Evolutionary conservation across 2,113 vertebrate genomes (phyloP), one percentile per base, ranked within the genome.

Genomic region (Bagarius yarrelli): DNA sequence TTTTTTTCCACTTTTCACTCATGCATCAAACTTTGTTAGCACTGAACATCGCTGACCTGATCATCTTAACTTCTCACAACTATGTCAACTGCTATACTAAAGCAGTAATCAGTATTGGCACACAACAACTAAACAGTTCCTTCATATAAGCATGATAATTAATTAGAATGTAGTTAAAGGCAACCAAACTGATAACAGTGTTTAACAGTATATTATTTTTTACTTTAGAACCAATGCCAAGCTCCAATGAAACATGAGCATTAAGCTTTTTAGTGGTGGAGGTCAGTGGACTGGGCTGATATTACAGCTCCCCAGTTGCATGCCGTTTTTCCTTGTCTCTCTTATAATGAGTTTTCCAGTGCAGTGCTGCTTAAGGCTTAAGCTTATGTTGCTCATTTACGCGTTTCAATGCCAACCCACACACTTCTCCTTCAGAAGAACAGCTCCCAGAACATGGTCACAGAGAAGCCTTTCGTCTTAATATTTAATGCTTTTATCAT

Each of bases 341-440:
- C 36, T 59, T 30, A 53, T 83, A 79, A 91, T 90, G 89, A 75
- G 81, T 91, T 91, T 90, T 90, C 90, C 91, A 91, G 89, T 21
- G 40, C 80, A 84, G 53, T 34, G 57, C 75, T 25, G 57, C 85
- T 87, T 86, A 90, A 89, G 82, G 74, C 75, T 76, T 64, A 40
- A 88, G 91, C 89, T 91, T 89, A 91, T 89, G 81, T 75, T 53
- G 81, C 84, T 90, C 90, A 89, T 89, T 91, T 88, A 85, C 77
- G 86, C 86, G 84, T 90, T 87, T 87, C 88, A 56, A 79, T 73
- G 84, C 84, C 86, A 83, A 86, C 86, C 90, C 87, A 87, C 87
- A 79, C 84, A 85, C 85, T 90, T 79, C 87, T 86, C 85, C 88
- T 89, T 74, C 56, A 69, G 69, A 61, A 36, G 61, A 76, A 69